Evolutionary conservation across 2,797 vertebrate genomes (phyloP).

Genomic region (Allobates femoralis): DNA sequence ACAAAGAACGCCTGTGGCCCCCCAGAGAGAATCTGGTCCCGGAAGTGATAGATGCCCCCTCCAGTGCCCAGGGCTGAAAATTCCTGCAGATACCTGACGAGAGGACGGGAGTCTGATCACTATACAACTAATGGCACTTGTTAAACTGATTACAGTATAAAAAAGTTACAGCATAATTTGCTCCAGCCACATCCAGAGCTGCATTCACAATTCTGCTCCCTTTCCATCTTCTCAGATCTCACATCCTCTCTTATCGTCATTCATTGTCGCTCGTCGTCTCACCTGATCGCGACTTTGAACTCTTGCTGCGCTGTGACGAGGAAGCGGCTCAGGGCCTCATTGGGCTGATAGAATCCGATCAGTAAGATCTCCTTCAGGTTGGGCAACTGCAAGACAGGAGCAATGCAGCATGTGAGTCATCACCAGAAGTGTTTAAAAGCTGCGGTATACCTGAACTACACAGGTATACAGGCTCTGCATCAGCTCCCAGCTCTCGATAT

Average conservation of each 20-base stretch:
- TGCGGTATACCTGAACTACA: neutral
- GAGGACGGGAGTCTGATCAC: neutral
- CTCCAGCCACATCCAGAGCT: conserved; percentile 8
- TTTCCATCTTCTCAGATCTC: neutral
- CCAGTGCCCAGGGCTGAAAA: conserved; percentile 93
- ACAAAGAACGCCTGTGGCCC: conserved; percentile 90
- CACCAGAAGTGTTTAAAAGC: neutral
- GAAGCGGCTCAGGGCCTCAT: conserved; percentile 91
- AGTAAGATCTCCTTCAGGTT: conserved; percentile 95
- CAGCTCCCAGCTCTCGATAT: no score
- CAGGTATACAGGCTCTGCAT: no score
- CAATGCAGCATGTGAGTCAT: no score
- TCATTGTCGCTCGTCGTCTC: conserved; percentile 26
- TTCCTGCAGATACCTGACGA: conserved; percentile 92
- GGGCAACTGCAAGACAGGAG: conserved; percentile 77
- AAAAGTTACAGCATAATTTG: no score
- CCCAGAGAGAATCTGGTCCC: conserved; percentile 96
- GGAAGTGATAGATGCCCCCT: conserved; percentile 97
- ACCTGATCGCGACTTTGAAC: conserved; percentile 93
- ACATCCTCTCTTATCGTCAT: neutral
- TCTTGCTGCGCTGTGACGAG: conserved; percentile 88
- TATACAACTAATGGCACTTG: neutral
- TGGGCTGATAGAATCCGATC: conserved; percentile 96
- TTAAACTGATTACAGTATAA: neutral
- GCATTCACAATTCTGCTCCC: neutral